Evolutionary conservation across 2,888 invertebrate species (phyloP), one percentile per base, ranked within the genome.

Genomic region (Drosophila acutilabella): DNA sequence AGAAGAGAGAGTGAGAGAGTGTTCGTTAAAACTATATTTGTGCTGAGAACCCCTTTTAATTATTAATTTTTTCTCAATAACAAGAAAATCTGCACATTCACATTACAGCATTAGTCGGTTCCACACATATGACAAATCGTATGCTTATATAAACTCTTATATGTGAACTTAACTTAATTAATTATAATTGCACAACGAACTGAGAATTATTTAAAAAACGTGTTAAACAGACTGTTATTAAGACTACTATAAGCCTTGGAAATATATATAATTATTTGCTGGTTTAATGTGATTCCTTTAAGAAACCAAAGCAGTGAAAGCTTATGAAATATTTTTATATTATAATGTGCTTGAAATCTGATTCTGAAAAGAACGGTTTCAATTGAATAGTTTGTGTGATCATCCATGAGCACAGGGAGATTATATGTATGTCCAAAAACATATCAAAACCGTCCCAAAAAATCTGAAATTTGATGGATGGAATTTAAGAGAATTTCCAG

Each of bases 401-500:
- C 20, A 20, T 20, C 20, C 20, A 3, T 20, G 3, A 20, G 1
- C 20, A 20, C 20, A 20, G 1, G 1, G 3, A 20, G 1, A 20
- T 20, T 20, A 20, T 23, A 23, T 2, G 2, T 23, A 23, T 23
- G 23, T 23, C n/a, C n/a, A n/a, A n/a, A n/a, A n/a, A n/a, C n/a
- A n/a, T n/a, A n/a, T n/a, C n/a, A n/a, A n/a, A n/a, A n/a, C n/a
- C n/a, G n/a, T n/a, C n/a, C n/a, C n/a, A n/a, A n/a, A n/a, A n/a
- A n/a, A n/a, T n/a, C n/a, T n/a, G n/a, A n/a, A n/a, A n/a, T n/a
- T n/a, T n/a, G n/a, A n/a, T n/a, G n/a, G 59, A 67, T 40, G 18
- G 40, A 30, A 26, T 83, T 74, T 71, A 56, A 40, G 44, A 71
- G 84, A 89, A 83, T 67, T 71, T n/a, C 7, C 64, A 13, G 66